phyloP scores from a whole-genome alignment of 2,797 vertebrate genomes.

The Scyliorhinus canicula region DNA sequence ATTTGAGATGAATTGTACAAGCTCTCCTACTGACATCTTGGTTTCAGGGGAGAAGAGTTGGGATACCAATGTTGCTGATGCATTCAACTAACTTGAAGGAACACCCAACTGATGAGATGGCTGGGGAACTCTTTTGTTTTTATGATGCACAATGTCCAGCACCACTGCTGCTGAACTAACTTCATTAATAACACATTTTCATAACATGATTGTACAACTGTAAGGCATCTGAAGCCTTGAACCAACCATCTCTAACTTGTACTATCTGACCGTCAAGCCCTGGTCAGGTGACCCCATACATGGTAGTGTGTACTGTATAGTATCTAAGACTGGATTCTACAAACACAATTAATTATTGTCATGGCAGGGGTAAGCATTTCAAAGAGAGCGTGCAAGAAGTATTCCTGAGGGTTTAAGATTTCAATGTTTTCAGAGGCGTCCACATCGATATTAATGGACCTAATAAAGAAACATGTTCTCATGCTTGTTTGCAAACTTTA shows the following conservation, averaged over 20 bases:
- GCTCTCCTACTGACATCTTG: background rate
- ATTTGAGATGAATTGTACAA: background rate
- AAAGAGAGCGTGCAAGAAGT: background rate
- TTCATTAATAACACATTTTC: too few species aligned
- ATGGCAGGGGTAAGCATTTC: background rate
- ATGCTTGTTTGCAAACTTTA: background rate
- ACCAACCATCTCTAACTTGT: too few species aligned
- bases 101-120: background rate
- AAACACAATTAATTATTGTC: too few species aligned
- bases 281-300: too few species aligned
- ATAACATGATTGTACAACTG: too few species aligned
- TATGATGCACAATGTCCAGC: too few species aligned
- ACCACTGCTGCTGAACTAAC: too few species aligned
- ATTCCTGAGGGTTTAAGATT: background rate
- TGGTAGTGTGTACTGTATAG: too few species aligned
- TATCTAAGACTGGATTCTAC: too few species aligned
- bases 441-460: background rate
- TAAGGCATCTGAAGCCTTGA: too few species aligned
- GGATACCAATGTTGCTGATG: background rate
- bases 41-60: background rate
- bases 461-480: background rate
- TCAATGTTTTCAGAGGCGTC: background rate
- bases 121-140: too few species aligned
- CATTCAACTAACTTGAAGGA: background rate
- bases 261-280: too few species aligned